Evolutionary conservation across 1,140 invertebrate genomes (phyloP).

Genomic region (Drosophila eugracilis): DNA sequence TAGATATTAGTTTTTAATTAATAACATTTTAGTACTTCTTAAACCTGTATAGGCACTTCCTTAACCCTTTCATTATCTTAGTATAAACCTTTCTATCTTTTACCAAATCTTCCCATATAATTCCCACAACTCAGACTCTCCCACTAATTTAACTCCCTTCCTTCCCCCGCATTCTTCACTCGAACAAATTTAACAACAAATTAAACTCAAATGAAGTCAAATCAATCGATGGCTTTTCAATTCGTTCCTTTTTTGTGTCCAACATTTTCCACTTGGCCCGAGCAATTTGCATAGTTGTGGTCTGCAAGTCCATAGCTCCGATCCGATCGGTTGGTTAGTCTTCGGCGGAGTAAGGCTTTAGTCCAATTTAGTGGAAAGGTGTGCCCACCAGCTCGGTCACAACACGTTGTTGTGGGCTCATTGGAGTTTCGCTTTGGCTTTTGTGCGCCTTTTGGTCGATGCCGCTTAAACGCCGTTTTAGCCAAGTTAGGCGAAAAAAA

Average conservation of each 20-base stretch:
- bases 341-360: conserved; percentile 33
- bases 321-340: conserved; percentile 28
- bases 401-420: conserved; percentile 50
- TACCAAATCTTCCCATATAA: not conserved
- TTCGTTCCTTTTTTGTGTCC: conserved; percentile 4
- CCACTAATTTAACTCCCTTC: not conserved
- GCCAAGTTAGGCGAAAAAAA: conserved; percentile 45
- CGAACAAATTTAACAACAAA: conserved; percentile 52
- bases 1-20: not conserved
- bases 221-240: conserved; percentile 51
- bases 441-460: conserved; percentile 45
- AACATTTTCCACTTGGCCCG: conserved; percentile 50
- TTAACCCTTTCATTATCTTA: not conserved
- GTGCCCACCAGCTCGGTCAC: conserved; percentile 58
- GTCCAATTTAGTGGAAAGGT: conserved; percentile 70
- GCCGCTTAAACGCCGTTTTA: conserved; percentile 69
- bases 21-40: too few relatives aligned
- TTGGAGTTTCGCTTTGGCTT: conserved; percentile 12
- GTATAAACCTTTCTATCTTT: not conserved
- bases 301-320: conserved; percentile 19
- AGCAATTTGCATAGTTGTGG: conserved; percentile 62
- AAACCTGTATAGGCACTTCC: too few relatives aligned
- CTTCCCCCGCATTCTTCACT: conserved; percentile 2
- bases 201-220: conserved; percentile 59
- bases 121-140: not conserved